These are phyloP conservation scores for Cebuella pygmaea DNA, from an alignment of 2,797 vertebrate genomes.

Conservation along the genomic window DNA sequence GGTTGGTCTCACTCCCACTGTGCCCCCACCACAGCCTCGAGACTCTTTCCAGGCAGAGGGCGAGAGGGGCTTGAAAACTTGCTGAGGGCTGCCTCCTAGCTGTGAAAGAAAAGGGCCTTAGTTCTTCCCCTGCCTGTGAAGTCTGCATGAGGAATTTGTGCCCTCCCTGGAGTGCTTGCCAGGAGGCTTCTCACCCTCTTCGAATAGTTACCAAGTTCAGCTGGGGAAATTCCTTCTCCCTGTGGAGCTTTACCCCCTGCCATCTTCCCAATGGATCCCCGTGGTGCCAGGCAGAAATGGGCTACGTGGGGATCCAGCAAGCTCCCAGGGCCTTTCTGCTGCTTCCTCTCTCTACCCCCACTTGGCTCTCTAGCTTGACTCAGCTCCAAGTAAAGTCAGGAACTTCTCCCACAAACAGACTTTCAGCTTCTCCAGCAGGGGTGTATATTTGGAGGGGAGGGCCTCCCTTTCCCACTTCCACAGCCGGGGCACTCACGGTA, in stretches of 20 bases:
- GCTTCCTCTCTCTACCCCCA: neutral
- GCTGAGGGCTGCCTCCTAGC: neutral
- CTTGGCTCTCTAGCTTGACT: neutral
- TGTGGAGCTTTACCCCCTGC: neutral
- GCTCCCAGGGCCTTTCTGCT: neutral
- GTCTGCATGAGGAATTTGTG: neutral
- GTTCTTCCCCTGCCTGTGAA: neutral
- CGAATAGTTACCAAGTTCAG: neutral
- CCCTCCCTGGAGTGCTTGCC: neutral
- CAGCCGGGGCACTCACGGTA: neutral
- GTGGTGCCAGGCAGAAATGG: neutral
- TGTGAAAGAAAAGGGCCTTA: neutral
- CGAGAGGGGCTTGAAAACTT: neutral
- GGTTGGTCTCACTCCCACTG: neutral
- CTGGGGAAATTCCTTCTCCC: neutral
- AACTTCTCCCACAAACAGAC: neutral
- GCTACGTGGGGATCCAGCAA: neutral
- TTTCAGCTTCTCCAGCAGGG: neutral
- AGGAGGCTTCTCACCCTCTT: neutral
- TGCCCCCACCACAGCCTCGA: fast-evolving
- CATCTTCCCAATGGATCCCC: neutral
- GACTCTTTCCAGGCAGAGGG: too few species aligned
- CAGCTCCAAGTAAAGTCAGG: neutral
- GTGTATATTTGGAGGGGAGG: too few species aligned
- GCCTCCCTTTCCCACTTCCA: too few species aligned